Conservation (phyloP, 2,888 invertebrate genomes). For the Mimas tiliae region DNA sequence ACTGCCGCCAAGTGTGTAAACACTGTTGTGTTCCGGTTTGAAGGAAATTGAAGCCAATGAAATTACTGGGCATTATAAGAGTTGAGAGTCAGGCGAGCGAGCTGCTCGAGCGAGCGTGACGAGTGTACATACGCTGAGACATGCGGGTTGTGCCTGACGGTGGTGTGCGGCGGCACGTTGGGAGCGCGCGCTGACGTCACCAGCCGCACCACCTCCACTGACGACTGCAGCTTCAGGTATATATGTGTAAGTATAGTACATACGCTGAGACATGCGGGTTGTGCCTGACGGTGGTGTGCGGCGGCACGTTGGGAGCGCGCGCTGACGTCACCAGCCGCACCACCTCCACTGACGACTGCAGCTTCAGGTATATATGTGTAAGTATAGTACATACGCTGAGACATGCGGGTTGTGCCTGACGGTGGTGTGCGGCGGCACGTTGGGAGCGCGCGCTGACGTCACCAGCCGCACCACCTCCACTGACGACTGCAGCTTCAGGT, state of each 20-base stretch:
- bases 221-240: conserved; percentile 98
- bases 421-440: conserved; percentile 96
- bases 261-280: conserved; percentile 99
- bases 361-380: conserved; percentile 98
- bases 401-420: conserved; percentile 98
- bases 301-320: conserved; percentile 96
- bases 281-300: conserved; percentile 95
- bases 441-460: conserved; percentile 96
- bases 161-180: conserved; percentile 97
- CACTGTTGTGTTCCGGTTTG: too few species aligned
- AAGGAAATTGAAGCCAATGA: too few species aligned
- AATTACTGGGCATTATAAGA: too few species aligned
- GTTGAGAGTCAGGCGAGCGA: too few species aligned
- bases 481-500: conserved; percentile 97
- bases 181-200: conserved; percentile 96
- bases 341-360: conserved; percentile 97
- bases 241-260: too few species aligned
- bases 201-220: conserved; percentile 96
- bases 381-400: too few species aligned
- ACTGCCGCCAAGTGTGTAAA: too few species aligned
- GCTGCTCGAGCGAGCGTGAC: too few species aligned
- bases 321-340: conserved; percentile 96
- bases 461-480: conserved; percentile 97
- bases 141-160: conserved; percentile 97
- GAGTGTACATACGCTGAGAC: conserved; percentile 93